phyloP scores from a whole-genome alignment of 1,140 invertebrate species.

The Adelges cooleyi region DNA sequence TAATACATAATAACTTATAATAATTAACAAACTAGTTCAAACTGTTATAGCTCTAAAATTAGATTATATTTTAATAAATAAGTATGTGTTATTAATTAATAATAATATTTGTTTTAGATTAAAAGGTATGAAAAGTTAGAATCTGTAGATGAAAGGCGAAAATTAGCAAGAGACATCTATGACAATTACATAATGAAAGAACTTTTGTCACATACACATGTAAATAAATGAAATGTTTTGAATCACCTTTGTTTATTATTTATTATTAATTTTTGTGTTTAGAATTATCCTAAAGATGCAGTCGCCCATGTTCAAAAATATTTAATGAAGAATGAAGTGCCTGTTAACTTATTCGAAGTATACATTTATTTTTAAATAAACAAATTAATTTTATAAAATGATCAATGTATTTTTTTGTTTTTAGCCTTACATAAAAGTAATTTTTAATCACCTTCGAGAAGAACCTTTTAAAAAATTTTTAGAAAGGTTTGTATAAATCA shows the following conservation, averaged over 20 bases:
- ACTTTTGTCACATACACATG: constrained; percentile 93
- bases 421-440: constrained; percentile 98
- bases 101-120: constrained; percentile 74
- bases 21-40: too few species aligned
- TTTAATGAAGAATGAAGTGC: constrained; percentile 93
- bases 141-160: constrained; percentile 86
- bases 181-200: constrained; percentile 99
- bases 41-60: too few species aligned
- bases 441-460: constrained; percentile 90
- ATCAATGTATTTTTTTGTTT: constrained; percentile 39
- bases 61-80: too few species aligned
- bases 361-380: too few species aligned
- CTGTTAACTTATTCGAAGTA: constrained; percentile 93
- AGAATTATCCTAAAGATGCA: constrained; percentile 96
- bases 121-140: constrained; percentile 98
- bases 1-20: too few species aligned
- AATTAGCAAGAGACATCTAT: constrained; percentile 92
- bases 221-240: constrained; percentile 45
- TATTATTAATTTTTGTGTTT: constrained; percentile 37
- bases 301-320: constrained; percentile 95
- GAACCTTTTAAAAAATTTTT: constrained; percentile 95
- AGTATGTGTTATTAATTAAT: too few species aligned
- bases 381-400: not conserved
- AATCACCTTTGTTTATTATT: too few species aligned
- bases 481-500: constrained; percentile 87